Evolutionary conservation across 1,140 invertebrate species (phyloP).

Genomic region (Capitella teleta): DNA sequence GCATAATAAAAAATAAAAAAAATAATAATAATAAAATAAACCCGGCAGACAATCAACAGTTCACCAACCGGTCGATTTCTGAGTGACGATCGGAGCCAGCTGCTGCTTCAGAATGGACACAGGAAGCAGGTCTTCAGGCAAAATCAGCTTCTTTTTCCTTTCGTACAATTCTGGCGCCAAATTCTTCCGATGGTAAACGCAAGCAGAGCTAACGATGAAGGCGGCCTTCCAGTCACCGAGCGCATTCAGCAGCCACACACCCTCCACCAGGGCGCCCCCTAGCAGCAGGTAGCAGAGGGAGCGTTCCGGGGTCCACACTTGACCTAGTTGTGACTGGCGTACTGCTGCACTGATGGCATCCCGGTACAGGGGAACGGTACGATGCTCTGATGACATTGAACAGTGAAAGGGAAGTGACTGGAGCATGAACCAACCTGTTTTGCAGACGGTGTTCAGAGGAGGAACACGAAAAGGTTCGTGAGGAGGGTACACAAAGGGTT

Average conservation of each 20-base stretch:
- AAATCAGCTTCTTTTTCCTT: no score
- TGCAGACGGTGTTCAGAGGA: conserved; percentile 21
- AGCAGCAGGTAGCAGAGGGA: conserved; percentile 35
- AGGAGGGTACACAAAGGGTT: conserved; percentile 30
- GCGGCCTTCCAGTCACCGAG: conserved; percentile 41
- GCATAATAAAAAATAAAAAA: no score
- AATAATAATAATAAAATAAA: no score
- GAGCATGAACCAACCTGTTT: no score
- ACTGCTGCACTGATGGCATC: conserved; percentile 23
- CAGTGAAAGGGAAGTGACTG: neutral
- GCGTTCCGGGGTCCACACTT: conserved; percentile 29
- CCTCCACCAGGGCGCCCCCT: conserved; percentile 32
- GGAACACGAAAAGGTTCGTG: conserved; percentile 27
- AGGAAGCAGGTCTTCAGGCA: no score
- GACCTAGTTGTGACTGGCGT: conserved; percentile 19
- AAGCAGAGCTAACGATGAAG: conserved; percentile 14
- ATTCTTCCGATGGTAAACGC: neutral
- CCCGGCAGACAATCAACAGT: no score
- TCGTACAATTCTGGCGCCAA: neutral
- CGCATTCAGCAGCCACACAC: conserved; percentile 32
- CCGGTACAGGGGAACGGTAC: conserved; percentile 32
- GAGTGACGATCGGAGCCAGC: no score
- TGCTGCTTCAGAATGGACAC: no score
- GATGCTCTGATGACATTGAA: conserved; percentile 26
- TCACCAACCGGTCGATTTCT: no score